Percentiles rank a stretch among this genome's conserved stretches.
phyloP scores from a whole-genome alignment of 2,888 invertebrate species.

The Herminia tarsipennalis region DNA sequence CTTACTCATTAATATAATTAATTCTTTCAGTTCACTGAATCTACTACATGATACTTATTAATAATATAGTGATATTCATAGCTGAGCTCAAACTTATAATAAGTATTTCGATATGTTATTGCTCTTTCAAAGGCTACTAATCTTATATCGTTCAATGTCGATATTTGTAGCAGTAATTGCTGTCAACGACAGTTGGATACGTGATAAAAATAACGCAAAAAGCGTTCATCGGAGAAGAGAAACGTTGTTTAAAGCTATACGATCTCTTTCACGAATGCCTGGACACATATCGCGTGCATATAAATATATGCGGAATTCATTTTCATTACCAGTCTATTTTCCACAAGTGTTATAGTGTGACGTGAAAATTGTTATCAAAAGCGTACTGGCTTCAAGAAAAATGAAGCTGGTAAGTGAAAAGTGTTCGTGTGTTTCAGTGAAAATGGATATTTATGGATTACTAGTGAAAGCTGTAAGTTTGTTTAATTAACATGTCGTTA shows the following conservation, averaged over 20 bases:
- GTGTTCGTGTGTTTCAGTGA: slow-evolving; percentile 51
- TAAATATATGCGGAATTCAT: slow-evolving; percentile 85
- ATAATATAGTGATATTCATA: too few species aligned
- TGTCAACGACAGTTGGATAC: slow-evolving; percentile 30
- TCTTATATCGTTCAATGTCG: slow-evolving; percentile 1
- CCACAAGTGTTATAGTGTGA: slow-evolving; percentile 72
- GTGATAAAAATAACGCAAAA: slow-evolving; percentile 41
- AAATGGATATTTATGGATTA: slow-evolving; percentile 47
- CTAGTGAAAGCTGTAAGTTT: slow-evolving; percentile 51
- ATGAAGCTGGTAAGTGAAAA: slow-evolving; percentile 82
- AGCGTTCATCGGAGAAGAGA: slow-evolving; percentile 57
- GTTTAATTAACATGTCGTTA: slow-evolving; percentile 1
- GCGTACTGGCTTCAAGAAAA: slow-evolving; percentile 67
- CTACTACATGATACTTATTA: too few species aligned
- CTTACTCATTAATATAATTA: too few species aligned
- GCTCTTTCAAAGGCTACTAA: too few species aligned
- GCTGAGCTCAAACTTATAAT: too few species aligned
- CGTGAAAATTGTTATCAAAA: slow-evolving; percentile 62
- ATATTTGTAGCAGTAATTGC: slow-evolving; percentile 40
- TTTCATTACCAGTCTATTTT: slow-evolving; percentile 83
- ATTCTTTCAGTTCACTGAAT: too few species aligned
- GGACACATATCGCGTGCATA: slow-evolving; percentile 78
- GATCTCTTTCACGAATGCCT: slow-evolving; percentile 83
- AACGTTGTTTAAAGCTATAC: slow-evolving; percentile 63
- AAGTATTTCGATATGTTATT: too few species aligned